Base-by-base conservation (phyloP, 2,888 invertebrate species). In the Thalpophila matura region DNA sequence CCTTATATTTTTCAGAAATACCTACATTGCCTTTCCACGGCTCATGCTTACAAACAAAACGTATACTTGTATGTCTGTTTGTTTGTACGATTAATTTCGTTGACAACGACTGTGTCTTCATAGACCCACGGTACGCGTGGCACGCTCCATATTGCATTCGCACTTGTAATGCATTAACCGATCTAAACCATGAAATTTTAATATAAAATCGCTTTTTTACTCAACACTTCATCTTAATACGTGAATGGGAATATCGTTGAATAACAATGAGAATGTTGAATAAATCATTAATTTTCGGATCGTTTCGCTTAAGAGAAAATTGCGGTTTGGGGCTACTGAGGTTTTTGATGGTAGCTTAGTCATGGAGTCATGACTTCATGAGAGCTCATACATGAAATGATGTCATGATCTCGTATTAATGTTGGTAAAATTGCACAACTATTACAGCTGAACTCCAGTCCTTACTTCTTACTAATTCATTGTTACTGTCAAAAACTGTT, bases 101-200 rank as follows among this genome's bases (percentile, higher is more conserved):
- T n/a, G n/a, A n/a, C 22, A 16, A 16, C 16, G 7, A 16, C 16
- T 45, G 27, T n/a, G 20, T n/a, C 40, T 18, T 3, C 20, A 43
- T 40, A 40, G 31, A 50, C n/a, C 24, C 10, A n/a, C 20, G 68
- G 64, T 62, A 81, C 74, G 78, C 76, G 22, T 40, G 81, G 81
- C 84, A 83, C 80, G 85, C 84, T 67, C 61, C 72, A 84, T 87
- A 89, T 88, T 87, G 86, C 83, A 81, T 80, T 81, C 83, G n/a
- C n/a, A 62, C 82, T 83, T 83, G 83, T 84, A 82, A 87, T 88
- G 86, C 88, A 88, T 87, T 87, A 86, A 85, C 79, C 79, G 31
- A 45, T 9, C 37, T 81, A 83, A 81, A 70, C 76, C 80, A 82
- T 84, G 81, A 84, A 85, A 87, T 77, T 86, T 86, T 85, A 84